phyloP scores from a whole-genome alignment of 2,888 invertebrate genomes.

The Scaptomyza flava region DNA sequence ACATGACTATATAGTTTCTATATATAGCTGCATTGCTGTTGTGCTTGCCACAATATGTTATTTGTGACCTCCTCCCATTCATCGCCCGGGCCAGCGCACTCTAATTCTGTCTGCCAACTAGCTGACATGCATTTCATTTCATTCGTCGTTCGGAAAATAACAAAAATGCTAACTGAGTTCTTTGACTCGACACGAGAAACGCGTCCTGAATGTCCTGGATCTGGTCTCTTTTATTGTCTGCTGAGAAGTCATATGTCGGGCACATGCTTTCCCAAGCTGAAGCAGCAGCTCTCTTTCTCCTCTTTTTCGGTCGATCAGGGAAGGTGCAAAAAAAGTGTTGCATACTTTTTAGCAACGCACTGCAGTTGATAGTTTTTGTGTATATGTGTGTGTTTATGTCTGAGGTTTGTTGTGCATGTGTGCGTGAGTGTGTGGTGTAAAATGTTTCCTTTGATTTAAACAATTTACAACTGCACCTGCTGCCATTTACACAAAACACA shows the following conservation, averaged over 20 bases:
- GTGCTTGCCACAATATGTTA: constrained; percentile 21
- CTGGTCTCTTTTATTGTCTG: neutral
- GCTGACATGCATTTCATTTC: constrained; percentile 46
- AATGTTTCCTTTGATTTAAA: constrained; percentile 68
- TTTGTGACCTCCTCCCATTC: constrained; percentile 6
- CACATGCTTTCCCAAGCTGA: constrained; percentile 10
- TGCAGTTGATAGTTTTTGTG: constrained; percentile 1
- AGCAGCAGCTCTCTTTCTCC: constrained; percentile 2
- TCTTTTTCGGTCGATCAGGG: constrained; percentile 53
- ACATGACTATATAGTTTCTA: constrained; percentile 43
- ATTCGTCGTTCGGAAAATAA: constrained; percentile 34
- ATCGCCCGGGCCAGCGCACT: neutral
- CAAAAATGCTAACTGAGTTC: constrained; percentile 45
- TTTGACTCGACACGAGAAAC: constrained; percentile 27
- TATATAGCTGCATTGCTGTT: constrained; percentile 42
- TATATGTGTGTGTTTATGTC: neutral
- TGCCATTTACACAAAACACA: constrained; percentile 5
- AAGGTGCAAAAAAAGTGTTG: constrained; percentile 27
- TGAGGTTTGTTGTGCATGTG: neutral
- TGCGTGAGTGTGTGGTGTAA: constrained; percentile 25
- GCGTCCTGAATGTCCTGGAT: constrained; percentile 2
- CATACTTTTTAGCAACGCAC: constrained; percentile 50
- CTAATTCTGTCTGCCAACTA: constrained; percentile 27
- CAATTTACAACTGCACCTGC: constrained; percentile 63
- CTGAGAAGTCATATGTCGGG: constrained; percentile 28